These are phyloP conservation scores for Mythimna impura DNA, from an alignment of 2,888 invertebrate genomes.

Conservation along the genomic window DNA sequence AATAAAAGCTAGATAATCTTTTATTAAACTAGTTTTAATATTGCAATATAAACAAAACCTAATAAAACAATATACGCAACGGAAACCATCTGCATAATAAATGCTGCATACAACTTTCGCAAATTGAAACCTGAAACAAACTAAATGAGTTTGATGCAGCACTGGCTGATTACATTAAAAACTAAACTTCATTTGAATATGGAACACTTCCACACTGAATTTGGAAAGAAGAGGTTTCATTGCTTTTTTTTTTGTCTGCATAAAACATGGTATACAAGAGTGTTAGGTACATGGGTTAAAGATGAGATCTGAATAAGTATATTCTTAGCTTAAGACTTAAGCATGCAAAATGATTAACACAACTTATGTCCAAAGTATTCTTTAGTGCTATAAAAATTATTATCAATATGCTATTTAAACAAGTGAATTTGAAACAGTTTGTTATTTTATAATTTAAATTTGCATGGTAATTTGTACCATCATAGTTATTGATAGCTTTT, in stretches of 20 bases:
- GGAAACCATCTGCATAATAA: slow-evolving; percentile 63
- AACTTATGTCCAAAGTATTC: too few species aligned
- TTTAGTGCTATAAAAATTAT: too few species aligned
- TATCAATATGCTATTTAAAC: too few species aligned
- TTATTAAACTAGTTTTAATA: not conserved
- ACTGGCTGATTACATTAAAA: slow-evolving; percentile 57
- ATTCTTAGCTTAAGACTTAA: too few species aligned
- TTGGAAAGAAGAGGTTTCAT: slow-evolving; percentile 30
- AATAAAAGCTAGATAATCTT: not conserved
- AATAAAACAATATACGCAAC: slow-evolving; percentile 23
- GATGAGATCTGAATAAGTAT: too few species aligned
- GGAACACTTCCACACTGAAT: slow-evolving; percentile 38
- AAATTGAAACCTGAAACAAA: slow-evolving; percentile 62
- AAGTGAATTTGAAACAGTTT: too few species aligned
- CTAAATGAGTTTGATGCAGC: slow-evolving; percentile 38
- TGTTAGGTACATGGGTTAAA: too few species aligned
- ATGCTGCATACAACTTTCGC: slow-evolving; percentile 58
- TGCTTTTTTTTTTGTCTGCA: slow-evolving; percentile 22
- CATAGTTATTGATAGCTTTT: too few species aligned
- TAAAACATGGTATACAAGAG: too few species aligned
- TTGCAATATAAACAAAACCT: slow-evolving; percentile 17
- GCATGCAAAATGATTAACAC: too few species aligned
- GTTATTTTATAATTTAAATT: too few species aligned
- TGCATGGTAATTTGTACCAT: too few species aligned
- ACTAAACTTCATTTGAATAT: slow-evolving; percentile 55